Conservation (phyloP, 92 coral and sea anemone genomes). For the Phymanthus crucifer region DNA sequence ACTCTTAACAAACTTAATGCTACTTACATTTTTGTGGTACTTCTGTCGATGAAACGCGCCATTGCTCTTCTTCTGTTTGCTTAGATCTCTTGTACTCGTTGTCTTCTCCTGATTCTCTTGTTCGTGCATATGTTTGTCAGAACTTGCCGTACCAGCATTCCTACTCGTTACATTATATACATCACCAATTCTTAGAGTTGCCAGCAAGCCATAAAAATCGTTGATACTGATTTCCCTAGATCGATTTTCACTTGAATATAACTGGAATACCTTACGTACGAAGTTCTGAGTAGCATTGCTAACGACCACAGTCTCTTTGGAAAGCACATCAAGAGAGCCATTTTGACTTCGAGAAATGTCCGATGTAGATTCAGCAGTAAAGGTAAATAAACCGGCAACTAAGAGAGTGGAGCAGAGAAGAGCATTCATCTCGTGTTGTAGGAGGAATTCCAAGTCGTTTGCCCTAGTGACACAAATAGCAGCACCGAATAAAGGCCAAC, state of each 20-base stretch:
- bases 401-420: neutral
- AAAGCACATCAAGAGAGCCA: neutral
- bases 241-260: constrained; percentile 23
- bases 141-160: neutral
- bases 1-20: neutral
- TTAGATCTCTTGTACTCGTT: neutral
- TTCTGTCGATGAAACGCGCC: neutral
- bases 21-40: neutral
- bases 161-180: constrained; percentile 4
- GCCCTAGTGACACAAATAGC: neutral
- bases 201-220: constrained; percentile 38
- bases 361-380: neutral
- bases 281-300: constrained; percentile 43
- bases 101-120: neutral
- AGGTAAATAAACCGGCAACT: neutral
- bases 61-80: neutral
- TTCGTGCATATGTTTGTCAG: constrained; percentile 1
- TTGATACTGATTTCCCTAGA: constrained; percentile 20
- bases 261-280: constrained; percentile 47
- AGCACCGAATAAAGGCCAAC: neutral
- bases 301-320: constrained; percentile 16
- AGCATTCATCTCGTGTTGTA: constrained; percentile 2
- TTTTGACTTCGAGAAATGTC: neutral
- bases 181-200: constrained; percentile 40
- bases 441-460: neutral